These are phyloP conservation scores for Acleris sparsana DNA, from an alignment of 2,888 invertebrate genomes.

Conservation along the genomic window DNA sequence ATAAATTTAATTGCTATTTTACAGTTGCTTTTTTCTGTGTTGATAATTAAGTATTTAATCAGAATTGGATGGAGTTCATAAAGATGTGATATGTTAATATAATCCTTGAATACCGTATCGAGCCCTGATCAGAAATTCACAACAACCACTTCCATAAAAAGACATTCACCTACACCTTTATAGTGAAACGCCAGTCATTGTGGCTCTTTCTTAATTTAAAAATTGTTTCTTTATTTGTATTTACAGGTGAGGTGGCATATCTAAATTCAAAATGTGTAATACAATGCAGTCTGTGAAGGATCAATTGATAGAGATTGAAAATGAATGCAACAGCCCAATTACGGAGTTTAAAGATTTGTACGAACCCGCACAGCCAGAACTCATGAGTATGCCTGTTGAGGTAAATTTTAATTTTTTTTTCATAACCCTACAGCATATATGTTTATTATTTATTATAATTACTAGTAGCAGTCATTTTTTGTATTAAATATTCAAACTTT, in stretches of 20 bases:
- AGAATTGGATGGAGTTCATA: neutral
- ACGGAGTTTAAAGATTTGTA: conserved; percentile 43
- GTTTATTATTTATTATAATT: too few species aligned
- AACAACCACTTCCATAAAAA: conserved; percentile 40
- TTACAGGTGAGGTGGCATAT: conserved; percentile 1
- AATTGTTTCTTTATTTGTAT: neutral
- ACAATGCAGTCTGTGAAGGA: conserved; percentile 56
- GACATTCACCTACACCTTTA: conserved; percentile 40
- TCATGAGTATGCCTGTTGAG: conserved; percentile 74
- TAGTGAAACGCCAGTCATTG: conserved; percentile 31
- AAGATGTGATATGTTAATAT: conserved; percentile 5
- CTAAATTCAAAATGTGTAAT: conserved; percentile 60
- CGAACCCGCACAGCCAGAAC: conserved; percentile 51
- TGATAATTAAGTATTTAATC: neutral
- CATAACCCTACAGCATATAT: too few species aligned
- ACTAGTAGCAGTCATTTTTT: too few species aligned
- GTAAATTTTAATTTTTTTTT: conserved; percentile 43
- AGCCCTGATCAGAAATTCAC: conserved; percentile 8
- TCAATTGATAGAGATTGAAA: conserved; percentile 57
- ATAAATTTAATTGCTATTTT: neutral
- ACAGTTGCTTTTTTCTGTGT: conserved; percentile 10
- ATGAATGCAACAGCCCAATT: conserved; percentile 43
- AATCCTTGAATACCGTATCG: conserved; percentile 25
- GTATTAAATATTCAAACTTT: too few species aligned
- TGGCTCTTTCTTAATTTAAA: conserved; percentile 2